Evolutionary conservation across 1,140 invertebrate genomes (phyloP).

Genomic region (Drosophila lacertosa): DNA sequence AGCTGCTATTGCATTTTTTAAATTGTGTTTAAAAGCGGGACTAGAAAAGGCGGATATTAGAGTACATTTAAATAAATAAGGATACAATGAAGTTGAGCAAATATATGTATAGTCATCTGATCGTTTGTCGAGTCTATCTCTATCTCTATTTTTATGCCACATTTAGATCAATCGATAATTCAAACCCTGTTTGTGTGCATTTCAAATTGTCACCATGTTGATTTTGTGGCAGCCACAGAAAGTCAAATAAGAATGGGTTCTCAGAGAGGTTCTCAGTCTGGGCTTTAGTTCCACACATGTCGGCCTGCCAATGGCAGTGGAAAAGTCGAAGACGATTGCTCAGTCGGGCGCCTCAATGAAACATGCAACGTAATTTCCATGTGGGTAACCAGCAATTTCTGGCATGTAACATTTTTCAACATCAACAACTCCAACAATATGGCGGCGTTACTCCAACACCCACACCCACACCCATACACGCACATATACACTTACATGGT

Average conservation of each 20-base stretch:
- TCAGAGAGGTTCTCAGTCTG: no score
- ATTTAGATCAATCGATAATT: no score
- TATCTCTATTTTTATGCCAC: no score
- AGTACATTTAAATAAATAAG: no score
- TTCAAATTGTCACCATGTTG: no score
- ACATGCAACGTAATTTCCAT: slow-evolving; percentile 82
- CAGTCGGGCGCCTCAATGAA: slow-evolving; percentile 55
- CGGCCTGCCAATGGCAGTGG: background rate
- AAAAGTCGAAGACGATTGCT: slow-evolving; percentile 20
- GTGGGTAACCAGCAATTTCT: slow-evolving; percentile 83
- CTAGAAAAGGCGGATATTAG: no score
- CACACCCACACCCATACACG: slow-evolving; percentile 34
- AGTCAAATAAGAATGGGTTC: no score
- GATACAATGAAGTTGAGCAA: no score
- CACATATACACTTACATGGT: slow-evolving; percentile 10
- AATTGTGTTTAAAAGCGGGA: background rate
- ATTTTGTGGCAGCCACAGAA: no score
- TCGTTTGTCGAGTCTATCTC: no score
- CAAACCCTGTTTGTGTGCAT: no score
- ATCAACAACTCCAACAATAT: slow-evolving; percentile 83
- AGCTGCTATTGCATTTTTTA: background rate
- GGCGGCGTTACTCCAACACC: slow-evolving; percentile 45
- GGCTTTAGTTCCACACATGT: background rate
- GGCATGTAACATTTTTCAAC: slow-evolving; percentile 82
- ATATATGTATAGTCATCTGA: no score